These are phyloP conservation scores for Peromyscus nudipes DNA, from an alignment of 2,797 vertebrate species.

Conservation along the genomic window DNA sequence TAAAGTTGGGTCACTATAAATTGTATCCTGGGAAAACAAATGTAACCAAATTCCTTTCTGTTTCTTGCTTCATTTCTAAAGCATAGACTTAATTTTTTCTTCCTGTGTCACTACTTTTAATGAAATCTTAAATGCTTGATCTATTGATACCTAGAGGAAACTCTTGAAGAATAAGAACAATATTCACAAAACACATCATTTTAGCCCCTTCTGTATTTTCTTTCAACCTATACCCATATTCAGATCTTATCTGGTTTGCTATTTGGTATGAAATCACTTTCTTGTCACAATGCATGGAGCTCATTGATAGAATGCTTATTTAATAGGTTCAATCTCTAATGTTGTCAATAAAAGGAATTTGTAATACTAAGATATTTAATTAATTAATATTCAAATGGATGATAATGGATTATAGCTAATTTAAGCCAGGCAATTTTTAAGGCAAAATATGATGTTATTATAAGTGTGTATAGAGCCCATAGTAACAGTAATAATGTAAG, in stretches of 20 bases:
- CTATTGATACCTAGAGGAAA: background rate
- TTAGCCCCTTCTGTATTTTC: background rate
- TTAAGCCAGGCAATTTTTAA: background rate
- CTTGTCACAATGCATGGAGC: background rate
- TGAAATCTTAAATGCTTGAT: background rate
- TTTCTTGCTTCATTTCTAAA: constrained; percentile 20
- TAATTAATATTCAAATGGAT: background rate
- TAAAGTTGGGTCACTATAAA: background rate
- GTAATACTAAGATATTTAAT: background rate
- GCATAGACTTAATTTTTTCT: background rate
- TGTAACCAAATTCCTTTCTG: background rate
- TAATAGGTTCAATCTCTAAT: too few species aligned
- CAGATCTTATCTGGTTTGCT: background rate
- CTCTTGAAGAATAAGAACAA: background rate
- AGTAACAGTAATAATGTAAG: background rate
- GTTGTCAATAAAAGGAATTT: background rate
- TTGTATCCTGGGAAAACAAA: background rate
- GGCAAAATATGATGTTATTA: background rate
- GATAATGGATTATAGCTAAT: background rate
- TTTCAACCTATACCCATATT: background rate
- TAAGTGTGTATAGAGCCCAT: background rate
- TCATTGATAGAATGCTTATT: too few species aligned
- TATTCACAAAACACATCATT: background rate
- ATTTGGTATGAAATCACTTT: constrained; percentile 16
- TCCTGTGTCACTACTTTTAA: background rate